These are phyloP conservation scores for Fringilla coelebs DNA, from an alignment of 2,797 vertebrate genomes.

Conservation along the genomic window DNA sequence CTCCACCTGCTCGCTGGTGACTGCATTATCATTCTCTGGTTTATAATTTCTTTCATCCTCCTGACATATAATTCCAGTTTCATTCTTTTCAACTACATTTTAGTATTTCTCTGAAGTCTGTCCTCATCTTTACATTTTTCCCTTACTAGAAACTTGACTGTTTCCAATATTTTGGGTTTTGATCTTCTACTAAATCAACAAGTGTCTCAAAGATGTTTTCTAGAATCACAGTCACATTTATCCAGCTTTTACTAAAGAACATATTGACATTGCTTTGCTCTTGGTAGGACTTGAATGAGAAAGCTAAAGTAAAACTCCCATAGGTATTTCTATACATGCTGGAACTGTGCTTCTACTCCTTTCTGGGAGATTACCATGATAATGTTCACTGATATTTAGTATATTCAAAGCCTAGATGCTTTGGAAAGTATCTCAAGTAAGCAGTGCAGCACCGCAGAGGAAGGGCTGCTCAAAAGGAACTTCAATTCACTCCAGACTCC, in stretches of 20 bases:
- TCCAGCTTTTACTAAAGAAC: neutral
- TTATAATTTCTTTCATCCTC: neutral
- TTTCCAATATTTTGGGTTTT: neutral
- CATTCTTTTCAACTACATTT: neutral
- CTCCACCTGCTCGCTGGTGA: neutral
- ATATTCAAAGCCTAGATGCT: neutral
- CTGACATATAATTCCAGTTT: neutral
- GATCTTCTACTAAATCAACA: neutral
- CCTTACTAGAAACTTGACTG: neutral
- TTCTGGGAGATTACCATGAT: neutral
- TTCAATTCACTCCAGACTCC: neutral
- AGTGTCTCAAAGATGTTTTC: neutral
- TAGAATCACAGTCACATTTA: neutral
- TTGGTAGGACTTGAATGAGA: neutral
- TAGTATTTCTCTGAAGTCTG: neutral
- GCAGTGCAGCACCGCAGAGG: neutral
- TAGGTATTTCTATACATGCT: neutral
- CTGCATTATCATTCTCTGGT: neutral
- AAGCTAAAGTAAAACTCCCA: neutral
- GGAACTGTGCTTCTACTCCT: neutral
- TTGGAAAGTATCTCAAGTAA: neutral
- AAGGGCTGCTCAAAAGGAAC: neutral
- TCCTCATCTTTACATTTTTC: neutral
- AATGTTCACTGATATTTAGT: neutral
- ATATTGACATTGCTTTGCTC: neutral